phyloP scores from a whole-genome alignment of 1,140 invertebrate genomes.

The Druon quercuslanigerum region DNA sequence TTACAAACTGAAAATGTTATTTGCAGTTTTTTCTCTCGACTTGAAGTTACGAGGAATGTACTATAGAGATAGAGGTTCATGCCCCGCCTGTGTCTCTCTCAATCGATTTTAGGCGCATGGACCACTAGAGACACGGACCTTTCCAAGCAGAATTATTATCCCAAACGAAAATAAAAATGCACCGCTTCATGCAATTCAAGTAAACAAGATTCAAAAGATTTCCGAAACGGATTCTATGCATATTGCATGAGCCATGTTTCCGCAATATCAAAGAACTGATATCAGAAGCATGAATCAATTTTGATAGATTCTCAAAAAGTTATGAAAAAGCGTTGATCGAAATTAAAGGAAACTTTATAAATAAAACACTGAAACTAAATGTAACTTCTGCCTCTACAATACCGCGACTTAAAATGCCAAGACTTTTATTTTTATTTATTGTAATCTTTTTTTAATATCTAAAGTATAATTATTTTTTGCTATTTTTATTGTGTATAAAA shows the following conservation, averaged over 20 bases:
- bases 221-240: not conserved
- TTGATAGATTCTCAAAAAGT: not conserved
- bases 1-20: too few species aligned
- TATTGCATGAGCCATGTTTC: not conserved
- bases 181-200: slow-evolving; percentile 2
- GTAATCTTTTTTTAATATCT: not conserved
- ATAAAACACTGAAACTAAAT: too few species aligned
- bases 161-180: slow-evolving; percentile 33
- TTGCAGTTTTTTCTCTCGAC: slow-evolving; percentile 31
- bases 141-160: slow-evolving; percentile 20
- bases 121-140: slow-evolving; percentile 53
- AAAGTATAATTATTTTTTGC: slow-evolving; percentile 42
- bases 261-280: slow-evolving; percentile 24
- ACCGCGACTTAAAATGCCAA: too few species aligned
- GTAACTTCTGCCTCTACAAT: too few species aligned
- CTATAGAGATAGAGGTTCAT: slow-evolving; percentile 55
- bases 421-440: too few species aligned
- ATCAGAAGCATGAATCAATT: slow-evolving; percentile 4
- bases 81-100: slow-evolving; percentile 60
- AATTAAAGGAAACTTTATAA: too few species aligned
- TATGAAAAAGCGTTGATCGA: too few species aligned
- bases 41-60: slow-evolving; percentile 53
- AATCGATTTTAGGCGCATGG: slow-evolving; percentile 64
- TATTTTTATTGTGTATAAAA: slow-evolving; percentile 46
- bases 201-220: slow-evolving; percentile 13